A percentile compares a stretch with the other conserved stretches of the same genome.
Conservation (phyloP, 2,113 vertebrate species). For the Microcebus ravelobensis region DNA sequence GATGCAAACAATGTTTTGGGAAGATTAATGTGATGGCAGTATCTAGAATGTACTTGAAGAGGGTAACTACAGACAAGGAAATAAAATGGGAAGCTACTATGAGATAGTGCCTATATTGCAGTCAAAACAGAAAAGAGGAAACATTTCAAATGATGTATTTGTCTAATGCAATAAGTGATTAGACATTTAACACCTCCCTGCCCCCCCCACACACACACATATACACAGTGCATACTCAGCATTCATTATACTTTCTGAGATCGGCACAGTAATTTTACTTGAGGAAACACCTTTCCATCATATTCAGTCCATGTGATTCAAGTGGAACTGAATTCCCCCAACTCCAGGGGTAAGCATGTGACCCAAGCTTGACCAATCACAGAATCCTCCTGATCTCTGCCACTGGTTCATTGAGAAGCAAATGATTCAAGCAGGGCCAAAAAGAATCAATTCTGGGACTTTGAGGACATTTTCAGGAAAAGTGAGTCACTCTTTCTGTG, state of each 20-base stretch:
- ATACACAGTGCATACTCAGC: not conserved
- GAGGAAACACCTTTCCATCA: not conserved
- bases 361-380: not conserved
- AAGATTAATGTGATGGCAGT: not conserved
- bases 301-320: not conserved
- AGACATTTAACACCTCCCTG: not conserved
- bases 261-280: not conserved
- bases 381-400: not conserved
- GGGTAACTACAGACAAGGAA: not conserved
- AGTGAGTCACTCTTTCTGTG: not conserved
- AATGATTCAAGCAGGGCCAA: not conserved
- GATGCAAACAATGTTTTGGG: not conserved
- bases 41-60: not conserved
- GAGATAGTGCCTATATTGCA: not conserved
- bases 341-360: not conserved
- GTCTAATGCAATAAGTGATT: not conserved
- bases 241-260: not conserved
- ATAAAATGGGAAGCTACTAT: not conserved
- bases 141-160: not conserved
- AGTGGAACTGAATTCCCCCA: not conserved
- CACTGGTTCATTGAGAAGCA: not conserved
- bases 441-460: not conserved
- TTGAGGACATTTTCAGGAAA: not conserved
- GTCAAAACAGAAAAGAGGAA: not conserved
- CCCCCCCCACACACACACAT: not conserved